These are phyloP conservation scores for Cotesia congregata DNA, from an alignment of 2,888 invertebrate genomes.

Conservation along the genomic window DNA sequence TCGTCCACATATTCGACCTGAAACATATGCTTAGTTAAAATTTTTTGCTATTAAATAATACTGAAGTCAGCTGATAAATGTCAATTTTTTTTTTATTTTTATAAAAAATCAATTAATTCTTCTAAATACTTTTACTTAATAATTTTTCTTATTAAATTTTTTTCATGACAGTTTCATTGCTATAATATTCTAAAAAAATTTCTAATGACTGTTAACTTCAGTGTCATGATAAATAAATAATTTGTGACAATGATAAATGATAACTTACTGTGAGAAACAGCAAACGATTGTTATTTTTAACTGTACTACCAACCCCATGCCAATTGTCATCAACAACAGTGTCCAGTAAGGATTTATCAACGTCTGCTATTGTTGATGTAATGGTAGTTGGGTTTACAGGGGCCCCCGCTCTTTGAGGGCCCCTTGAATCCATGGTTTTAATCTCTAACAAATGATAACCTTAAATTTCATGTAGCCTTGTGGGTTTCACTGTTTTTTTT, in stretches of 20 bases:
- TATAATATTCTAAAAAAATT: slow-evolving; percentile 11
- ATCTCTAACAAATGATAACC: neutral
- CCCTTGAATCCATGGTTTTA: slow-evolving; percentile 65
- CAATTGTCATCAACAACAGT: slow-evolving; percentile 41
- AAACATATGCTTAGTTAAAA: slow-evolving; percentile 21
- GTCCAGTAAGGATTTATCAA: slow-evolving; percentile 61
- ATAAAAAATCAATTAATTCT: no score
- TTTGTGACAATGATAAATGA: neutral
- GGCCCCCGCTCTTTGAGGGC: slow-evolving; percentile 69
- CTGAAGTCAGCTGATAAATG: no score
- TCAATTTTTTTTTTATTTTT: no score
- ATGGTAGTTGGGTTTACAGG: slow-evolving; percentile 59
- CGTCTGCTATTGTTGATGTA: slow-evolving; percentile 45
- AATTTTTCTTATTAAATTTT: neutral
- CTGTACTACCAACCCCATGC: slow-evolving; percentile 34
- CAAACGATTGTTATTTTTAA: slow-evolving; percentile 62
- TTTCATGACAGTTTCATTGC: neutral
- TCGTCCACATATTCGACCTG: slow-evolving; percentile 68
- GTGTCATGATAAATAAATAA: slow-evolving; percentile 14
- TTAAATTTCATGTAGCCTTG: neutral
- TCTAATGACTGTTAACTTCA: neutral
- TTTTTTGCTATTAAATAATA: neutral
- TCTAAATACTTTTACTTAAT: neutral
- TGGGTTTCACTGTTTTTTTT: neutral
- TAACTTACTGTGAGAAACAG: slow-evolving; percentile 64